These are phyloP conservation scores for Achroia grisella DNA, from an alignment of 1,140 invertebrate genomes.

Conservation along the genomic window DNA sequence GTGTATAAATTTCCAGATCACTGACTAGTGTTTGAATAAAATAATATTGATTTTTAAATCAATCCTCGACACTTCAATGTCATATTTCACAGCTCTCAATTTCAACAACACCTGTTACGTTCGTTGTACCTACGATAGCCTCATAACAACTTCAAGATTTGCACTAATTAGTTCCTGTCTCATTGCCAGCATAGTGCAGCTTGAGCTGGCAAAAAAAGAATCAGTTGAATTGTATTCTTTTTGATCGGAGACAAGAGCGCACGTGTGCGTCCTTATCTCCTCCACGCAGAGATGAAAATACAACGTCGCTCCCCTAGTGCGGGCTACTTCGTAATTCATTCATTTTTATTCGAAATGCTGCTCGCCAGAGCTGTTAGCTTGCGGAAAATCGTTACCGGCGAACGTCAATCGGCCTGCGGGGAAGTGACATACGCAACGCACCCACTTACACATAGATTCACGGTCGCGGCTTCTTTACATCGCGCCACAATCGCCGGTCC, in stretches of 20 bases:
- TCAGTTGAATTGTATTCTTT: slow-evolving; percentile 30
- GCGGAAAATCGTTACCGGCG: slow-evolving; percentile 48
- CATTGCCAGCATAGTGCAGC: slow-evolving; percentile 25
- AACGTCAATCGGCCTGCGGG: slow-evolving; percentile 37
- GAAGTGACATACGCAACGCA: slow-evolving; percentile 47
- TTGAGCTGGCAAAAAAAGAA: slow-evolving; percentile 22
- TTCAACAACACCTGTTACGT: slow-evolving; percentile 44
- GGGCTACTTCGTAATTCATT: slow-evolving; percentile 40
- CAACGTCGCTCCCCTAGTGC: slow-evolving; percentile 24
- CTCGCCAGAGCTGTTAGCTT: slow-evolving; percentile 25
- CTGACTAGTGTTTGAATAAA: slow-evolving; percentile 5
- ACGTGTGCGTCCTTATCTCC: slow-evolving; percentile 53
- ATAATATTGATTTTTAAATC: slow-evolving; percentile 23
- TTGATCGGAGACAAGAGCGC: slow-evolving; percentile 38
- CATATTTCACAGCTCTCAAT: slow-evolving; percentile 14
- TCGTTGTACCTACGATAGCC: slow-evolving; percentile 12
- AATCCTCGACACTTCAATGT: slow-evolving; percentile 27
- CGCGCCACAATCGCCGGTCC: slow-evolving; percentile 63
- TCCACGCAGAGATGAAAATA: slow-evolving; percentile 49
- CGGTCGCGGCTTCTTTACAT: slow-evolving; percentile 65
- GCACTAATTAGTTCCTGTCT: slow-evolving; percentile 16
- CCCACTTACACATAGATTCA: slow-evolving; percentile 68
- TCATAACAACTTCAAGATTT: slow-evolving; percentile 1
- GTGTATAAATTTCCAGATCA: slow-evolving; percentile 2
- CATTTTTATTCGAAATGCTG: slow-evolving; percentile 41